A percentile compares a stretch with the other conserved stretches of the same genome.
phyloP scores from a whole-genome alignment of 2,113 vertebrate species.

The Arothron firmamentum region DNA sequence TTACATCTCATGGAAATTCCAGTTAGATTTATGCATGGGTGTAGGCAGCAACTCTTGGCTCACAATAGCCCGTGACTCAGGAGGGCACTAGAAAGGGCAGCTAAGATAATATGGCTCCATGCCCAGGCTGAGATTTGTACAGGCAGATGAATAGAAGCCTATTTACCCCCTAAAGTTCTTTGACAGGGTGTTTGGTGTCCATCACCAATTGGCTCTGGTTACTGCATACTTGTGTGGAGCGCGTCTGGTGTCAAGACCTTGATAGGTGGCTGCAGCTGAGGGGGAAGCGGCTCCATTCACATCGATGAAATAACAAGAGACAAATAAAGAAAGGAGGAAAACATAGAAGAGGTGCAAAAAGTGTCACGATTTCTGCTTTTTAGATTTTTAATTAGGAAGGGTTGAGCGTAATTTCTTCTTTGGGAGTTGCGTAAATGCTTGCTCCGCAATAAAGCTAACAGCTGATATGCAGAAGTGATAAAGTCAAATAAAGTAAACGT shows the following conservation, averaged over 20 bases:
- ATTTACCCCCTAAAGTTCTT: slow-evolving; percentile 60
- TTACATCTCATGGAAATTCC: slow-evolving; percentile 40
- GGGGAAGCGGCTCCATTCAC: slow-evolving; percentile 28
- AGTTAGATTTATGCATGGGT: slow-evolving; percentile 48
- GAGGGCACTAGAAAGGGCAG: slow-evolving; percentile 68
- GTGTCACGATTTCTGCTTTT: not conserved
- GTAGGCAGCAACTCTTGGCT: slow-evolving; percentile 57
- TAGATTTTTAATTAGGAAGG: not conserved
- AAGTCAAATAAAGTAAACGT: slow-evolving; percentile 1
- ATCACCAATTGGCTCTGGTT: slow-evolving; percentile 67
- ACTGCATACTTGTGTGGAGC: slow-evolving; percentile 65
- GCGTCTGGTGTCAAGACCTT: slow-evolving; percentile 69
- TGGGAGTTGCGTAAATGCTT: not conserved
- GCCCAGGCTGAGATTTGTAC: slow-evolving; percentile 63
- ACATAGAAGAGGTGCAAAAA: not conserved
- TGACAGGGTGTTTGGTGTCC: slow-evolving; percentile 68
- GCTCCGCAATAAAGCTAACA: not conserved
- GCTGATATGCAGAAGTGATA: not conserved
- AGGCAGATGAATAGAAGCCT: slow-evolving; percentile 68
- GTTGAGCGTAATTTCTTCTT: too few relatives aligned
- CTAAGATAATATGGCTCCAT: slow-evolving; percentile 67
- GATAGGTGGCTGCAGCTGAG: slow-evolving; percentile 56
- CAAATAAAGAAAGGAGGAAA: slow-evolving; percentile 13
- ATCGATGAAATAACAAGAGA: slow-evolving; percentile 29
- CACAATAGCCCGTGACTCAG: slow-evolving; percentile 60